A percentile compares a stretch with the other conserved stretches of the same genome.
Evolutionary conservation across 1,140 invertebrate genomes (phyloP).

Genomic region (Heterodera schachtii): DNA sequence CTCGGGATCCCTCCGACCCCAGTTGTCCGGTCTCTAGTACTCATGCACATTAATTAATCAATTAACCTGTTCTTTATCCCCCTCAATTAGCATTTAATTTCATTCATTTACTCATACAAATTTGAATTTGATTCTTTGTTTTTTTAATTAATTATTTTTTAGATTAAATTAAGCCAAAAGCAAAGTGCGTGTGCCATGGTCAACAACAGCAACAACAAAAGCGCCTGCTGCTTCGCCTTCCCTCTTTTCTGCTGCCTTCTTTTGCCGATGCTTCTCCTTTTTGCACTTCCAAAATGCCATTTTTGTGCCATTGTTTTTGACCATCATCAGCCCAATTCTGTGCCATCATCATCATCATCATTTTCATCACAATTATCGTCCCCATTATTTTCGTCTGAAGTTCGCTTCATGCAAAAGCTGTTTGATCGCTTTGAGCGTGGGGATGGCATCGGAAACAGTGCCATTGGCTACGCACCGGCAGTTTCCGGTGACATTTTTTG

Average conservation of each 20-base stretch:
- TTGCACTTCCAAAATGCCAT: not conserved
- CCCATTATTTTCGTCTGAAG: not conserved
- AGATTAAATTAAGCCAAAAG: too few species aligned
- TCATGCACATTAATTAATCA: too few species aligned
- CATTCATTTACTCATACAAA: too few species aligned
- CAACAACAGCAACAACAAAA: not conserved
- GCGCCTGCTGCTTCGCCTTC: not conserved
- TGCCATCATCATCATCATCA: not conserved
- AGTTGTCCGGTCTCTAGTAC: too few species aligned
- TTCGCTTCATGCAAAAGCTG: not conserved
- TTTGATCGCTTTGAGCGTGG: constrained; percentile 2
- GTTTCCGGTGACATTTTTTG: not conserved
- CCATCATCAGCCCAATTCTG: too few species aligned
- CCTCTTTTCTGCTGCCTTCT: not conserved
- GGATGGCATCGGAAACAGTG: not conserved
- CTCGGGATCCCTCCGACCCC: too few species aligned
- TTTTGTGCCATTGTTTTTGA: not conserved
- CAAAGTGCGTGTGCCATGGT: not conserved
- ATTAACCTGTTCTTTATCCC: too few species aligned
- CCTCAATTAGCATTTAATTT: too few species aligned
- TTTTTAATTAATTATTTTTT: too few species aligned
- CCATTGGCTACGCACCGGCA: constrained; percentile 1
- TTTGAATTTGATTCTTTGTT: too few species aligned
- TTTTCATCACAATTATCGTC: not conserved
- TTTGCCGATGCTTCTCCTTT: not conserved